Conservation (phyloP, 35 echinoderm and acorn worm genomes). For the Lytechinus pictus region DNA sequence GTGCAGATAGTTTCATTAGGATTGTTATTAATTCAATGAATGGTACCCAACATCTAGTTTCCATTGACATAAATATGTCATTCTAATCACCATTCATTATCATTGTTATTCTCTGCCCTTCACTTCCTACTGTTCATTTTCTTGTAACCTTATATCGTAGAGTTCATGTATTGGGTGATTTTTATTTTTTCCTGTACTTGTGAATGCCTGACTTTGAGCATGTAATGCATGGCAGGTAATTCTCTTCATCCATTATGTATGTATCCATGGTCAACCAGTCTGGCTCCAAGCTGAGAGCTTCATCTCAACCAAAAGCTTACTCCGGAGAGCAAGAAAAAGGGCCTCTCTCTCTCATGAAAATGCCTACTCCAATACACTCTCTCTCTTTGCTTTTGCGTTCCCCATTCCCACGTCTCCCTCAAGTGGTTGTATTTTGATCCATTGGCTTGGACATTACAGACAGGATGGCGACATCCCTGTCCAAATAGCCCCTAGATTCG, state of each 20-base stretch:
- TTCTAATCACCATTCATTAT: neutral
- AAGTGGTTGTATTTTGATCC: conserved; percentile 26
- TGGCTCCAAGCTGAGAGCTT: conserved; percentile 22
- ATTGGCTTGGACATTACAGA: conserved; percentile 15
- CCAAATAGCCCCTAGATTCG: conserved; percentile 37
- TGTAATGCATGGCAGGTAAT: conserved; percentile 24
- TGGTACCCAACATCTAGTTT: neutral
- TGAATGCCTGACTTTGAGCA: neutral
- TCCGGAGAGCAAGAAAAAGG: neutral
- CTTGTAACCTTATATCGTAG: neutral
- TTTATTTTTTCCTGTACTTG: neutral
- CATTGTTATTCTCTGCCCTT: neutral
- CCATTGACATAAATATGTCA: neutral
- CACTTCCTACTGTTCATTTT: neutral
- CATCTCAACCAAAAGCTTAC: neutral
- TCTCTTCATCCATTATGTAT: conserved; percentile 44
- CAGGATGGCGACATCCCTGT: conserved; percentile 24
- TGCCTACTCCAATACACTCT: neutral
- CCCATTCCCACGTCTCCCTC: neutral
- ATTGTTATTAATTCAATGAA: neutral
- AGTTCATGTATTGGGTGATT: neutral
- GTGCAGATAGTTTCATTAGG: neutral
- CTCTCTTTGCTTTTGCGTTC: neutral
- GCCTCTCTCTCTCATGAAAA: conserved; percentile 19
- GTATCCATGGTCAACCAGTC: conserved; percentile 28